Evolutionary conservation across 2,888 invertebrate genomes (phyloP).

Genomic region (Galerucella calmariensis): DNA sequence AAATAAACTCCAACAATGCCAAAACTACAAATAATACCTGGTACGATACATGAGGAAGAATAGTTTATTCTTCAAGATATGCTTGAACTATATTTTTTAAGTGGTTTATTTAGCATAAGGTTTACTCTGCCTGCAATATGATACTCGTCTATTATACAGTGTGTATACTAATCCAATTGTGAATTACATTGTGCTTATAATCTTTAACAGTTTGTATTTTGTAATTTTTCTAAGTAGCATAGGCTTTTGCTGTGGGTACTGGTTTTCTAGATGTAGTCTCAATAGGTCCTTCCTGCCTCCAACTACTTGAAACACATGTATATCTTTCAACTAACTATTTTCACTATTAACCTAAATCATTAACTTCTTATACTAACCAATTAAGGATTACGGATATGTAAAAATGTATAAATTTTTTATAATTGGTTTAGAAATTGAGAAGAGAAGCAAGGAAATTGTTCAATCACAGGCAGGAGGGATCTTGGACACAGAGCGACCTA

Average conservation of each 20-base stretch:
- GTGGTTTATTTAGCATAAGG: no score
- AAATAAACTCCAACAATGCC: no score
- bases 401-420: conserved; percentile 59
- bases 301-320: conserved; percentile 60
- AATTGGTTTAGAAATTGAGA: conserved; percentile 65
- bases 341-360: conserved; percentile 54
- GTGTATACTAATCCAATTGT: not conserved
- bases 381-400: conserved; percentile 48
- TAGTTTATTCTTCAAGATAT: no score
- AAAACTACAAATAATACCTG: no score
- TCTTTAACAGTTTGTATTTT: not conserved
- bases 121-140: not conserved
- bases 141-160: no score
- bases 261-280: conserved; percentile 59
- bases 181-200: not conserved
- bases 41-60: no score
- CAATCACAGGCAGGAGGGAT: conserved; percentile 66
- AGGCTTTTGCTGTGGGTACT: conserved; percentile 52
- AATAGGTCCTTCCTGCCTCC: conserved; percentile 66
- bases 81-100: no score
- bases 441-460: conserved; percentile 63
- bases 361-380: conserved; percentile 62
- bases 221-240: conserved; percentile 23
- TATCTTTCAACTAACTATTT: conserved; percentile 61
- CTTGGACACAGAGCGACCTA: conserved; percentile 62